Conservation (phyloP, 1,140 invertebrate species). For the Calycopis cecrops region DNA sequence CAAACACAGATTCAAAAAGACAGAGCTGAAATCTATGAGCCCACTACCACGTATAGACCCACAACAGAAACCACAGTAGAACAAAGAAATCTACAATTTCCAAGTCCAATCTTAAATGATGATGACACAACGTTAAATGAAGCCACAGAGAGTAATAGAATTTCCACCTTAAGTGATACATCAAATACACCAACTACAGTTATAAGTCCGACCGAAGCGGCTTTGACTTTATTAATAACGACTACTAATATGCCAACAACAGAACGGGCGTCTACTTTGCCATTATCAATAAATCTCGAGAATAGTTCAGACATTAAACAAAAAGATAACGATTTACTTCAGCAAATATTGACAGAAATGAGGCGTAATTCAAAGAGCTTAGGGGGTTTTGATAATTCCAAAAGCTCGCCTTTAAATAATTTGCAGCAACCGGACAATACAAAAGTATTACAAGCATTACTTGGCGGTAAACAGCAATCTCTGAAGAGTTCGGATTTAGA, state of each 20-base stretch:
- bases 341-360: conserved; percentile 40
- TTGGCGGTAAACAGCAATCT: conserved; percentile 26
- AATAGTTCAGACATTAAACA: conserved; percentile 27
- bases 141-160: conserved; percentile 2
- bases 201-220: conserved; percentile 17
- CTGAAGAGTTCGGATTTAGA: conserved; percentile 19
- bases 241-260: conserved; percentile 21
- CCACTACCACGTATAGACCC: conserved; percentile 29
- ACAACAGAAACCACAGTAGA: conserved; percentile 12
- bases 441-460: conserved; percentile 48
- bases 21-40: conserved; percentile 30
- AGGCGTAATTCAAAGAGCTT: conserved; percentile 40
- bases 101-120: conserved; percentile 20
- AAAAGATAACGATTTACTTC: conserved; percentile 38
- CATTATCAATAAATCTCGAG: conserved; percentile 17
- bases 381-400: conserved; percentile 30
- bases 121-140: conserved; percentile 10
- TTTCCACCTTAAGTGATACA: conserved; percentile 6
- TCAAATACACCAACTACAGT: conserved; percentile 20
- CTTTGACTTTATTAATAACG: conserved; percentile 19
- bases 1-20: conserved; percentile 46
- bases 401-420: conserved; percentile 27
- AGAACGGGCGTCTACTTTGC: background rate
- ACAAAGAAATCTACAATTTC: conserved; percentile 17
- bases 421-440: conserved; percentile 38